These are phyloP conservation scores for Tragelaphus buxtoni DNA, from an alignment of 2,113 vertebrate species.

Conservation along the genomic window DNA sequence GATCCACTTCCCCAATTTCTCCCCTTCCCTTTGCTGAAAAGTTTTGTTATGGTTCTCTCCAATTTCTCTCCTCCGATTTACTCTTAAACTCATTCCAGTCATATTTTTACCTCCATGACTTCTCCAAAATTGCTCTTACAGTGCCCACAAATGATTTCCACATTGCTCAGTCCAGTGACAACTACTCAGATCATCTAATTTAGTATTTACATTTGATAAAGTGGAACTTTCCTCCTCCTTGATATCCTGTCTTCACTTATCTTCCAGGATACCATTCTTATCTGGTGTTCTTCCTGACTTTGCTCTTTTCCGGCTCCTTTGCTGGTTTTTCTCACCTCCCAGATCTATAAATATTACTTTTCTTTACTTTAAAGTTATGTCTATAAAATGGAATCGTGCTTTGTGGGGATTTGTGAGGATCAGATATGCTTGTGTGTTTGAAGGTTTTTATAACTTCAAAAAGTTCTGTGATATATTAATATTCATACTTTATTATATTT, in stretches of 20 bases:
- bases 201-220: neutral
- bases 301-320: neutral
- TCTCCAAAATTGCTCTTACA: neutral
- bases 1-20: neutral
- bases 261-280: neutral
- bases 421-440: neutral
- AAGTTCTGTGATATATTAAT: neutral
- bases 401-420: neutral
- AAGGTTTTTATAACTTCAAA: conserved; percentile 11
- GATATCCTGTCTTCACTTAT: neutral
- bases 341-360: neutral
- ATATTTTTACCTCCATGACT: neutral
- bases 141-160: neutral
- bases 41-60: neutral
- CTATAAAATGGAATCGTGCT: neutral
- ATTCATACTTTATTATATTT: neutral
- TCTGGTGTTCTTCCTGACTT: neutral
- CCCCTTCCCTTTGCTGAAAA: neutral
- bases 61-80: neutral
- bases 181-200: neutral
- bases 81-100: neutral
- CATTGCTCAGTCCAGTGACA: neutral
- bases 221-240: neutral
- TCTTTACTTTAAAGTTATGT: neutral
- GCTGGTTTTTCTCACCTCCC: neutral